Evolutionary conservation across 1,140 invertebrate species (phyloP).

Genomic region (Lysiphlebus fabarum): DNA sequence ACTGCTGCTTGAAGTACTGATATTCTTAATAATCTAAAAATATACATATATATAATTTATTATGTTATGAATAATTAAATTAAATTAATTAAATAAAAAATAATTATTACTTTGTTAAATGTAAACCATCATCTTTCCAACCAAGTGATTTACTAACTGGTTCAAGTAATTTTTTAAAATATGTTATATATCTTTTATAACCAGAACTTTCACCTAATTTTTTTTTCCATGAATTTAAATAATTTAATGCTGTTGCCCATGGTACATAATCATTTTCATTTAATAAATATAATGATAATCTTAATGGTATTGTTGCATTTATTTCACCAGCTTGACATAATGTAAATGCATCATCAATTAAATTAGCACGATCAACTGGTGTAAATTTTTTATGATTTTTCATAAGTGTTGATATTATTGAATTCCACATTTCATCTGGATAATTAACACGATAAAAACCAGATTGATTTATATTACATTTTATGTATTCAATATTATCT

Average conservation of each 20-base stretch:
- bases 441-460: conserved; percentile 88
- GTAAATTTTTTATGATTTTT: conserved; percentile 67
- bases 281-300: conserved; percentile 67
- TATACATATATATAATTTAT: conserved; percentile 12
- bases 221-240: conserved; percentile 66
- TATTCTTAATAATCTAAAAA: conserved; percentile 58
- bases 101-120: conserved; percentile 65
- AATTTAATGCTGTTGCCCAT: conserved; percentile 69
- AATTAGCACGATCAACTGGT: conserved; percentile 69
- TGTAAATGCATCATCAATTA: conserved; percentile 76
- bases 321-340: conserved; percentile 71
- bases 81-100: background rate
- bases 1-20: conserved; percentile 62
- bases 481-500: conserved; percentile 70
- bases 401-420: conserved; percentile 66
- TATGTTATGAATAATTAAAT: background rate
- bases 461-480: conserved; percentile 81
- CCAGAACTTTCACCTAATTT: conserved; percentile 65
- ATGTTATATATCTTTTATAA: conserved; percentile 64
- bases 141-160: conserved; percentile 64
- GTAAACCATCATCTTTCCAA: conserved; percentile 66
- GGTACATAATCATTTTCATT: conserved; percentile 73
- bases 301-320: conserved; percentile 65
- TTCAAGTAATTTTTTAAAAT: conserved; percentile 60
- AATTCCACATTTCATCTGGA: conserved; percentile 72